These are phyloP conservation scores for Cranoglanis bouderius DNA, from an alignment of 2,113 vertebrate species.

Conservation along the genomic window DNA sequence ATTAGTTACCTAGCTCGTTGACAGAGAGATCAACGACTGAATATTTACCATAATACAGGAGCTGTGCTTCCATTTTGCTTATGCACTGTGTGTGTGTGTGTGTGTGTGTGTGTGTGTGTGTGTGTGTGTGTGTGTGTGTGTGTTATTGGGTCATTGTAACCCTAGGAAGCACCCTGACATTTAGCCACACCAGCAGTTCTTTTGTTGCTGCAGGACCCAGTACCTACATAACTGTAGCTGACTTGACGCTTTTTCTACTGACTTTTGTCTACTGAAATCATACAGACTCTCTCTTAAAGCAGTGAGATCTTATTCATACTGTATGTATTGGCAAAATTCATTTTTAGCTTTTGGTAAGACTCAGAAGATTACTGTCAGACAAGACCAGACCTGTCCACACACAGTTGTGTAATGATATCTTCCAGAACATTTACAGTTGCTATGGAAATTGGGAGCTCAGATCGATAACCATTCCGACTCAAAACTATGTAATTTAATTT, in stretches of 20 bases:
- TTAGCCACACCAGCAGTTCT: slow-evolving; percentile 72
- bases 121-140: slow-evolving; percentile 38
- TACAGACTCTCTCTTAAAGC: slow-evolving; percentile 43
- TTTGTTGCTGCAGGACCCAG: slow-evolving; percentile 68
- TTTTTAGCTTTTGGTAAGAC: neutral
- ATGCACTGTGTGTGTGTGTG: neutral
- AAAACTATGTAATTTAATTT: slow-evolving; percentile 41
- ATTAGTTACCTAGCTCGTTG: neutral
- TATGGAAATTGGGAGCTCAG: slow-evolving; percentile 27
- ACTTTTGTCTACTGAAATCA: neutral
- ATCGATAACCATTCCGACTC: slow-evolving; percentile 14
- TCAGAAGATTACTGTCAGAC: neutral
- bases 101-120: neutral
- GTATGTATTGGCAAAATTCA: neutral
- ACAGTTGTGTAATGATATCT: neutral
- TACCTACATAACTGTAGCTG: slow-evolving; percentile 63
- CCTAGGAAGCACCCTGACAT: slow-evolving; percentile 64
- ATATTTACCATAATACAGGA: neutral
- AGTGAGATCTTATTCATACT: neutral
- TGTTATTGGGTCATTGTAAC: slow-evolving; percentile 63
- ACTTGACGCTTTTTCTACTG: slow-evolving; percentile 63
- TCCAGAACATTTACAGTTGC: slow-evolving; percentile 21
- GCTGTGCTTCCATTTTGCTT: slow-evolving; percentile 23
- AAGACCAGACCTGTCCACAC: neutral
- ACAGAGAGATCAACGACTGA: slow-evolving; percentile 6